Evolutionary conservation across 2,113 vertebrate genomes (phyloP).

Genomic region (Tupaia tana): DNA sequence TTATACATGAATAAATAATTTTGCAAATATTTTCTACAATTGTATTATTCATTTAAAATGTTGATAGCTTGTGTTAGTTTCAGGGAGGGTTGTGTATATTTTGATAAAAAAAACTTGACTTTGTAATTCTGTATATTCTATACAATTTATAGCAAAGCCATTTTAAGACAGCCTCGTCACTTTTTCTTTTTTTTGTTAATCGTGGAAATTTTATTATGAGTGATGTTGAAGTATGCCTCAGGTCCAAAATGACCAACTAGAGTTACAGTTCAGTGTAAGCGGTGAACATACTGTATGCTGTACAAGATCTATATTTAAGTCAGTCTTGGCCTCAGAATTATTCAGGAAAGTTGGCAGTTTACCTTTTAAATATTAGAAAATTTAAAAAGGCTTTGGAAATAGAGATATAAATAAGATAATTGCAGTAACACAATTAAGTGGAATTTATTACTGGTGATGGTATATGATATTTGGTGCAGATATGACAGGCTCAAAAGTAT

Average conservation of each 20-base stretch:
- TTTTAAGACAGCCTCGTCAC: constrained; percentile 88
- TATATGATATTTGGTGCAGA: not conserved
- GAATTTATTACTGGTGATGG: not conserved
- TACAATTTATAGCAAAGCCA: constrained; percentile 90
- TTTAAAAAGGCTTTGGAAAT: not conserved
- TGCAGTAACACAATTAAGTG: not conserved
- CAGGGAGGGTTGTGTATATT: constrained; percentile 89
- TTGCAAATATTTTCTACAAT: constrained; percentile 91
- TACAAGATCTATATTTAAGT: constrained; percentile 84
- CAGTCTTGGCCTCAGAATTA: constrained; percentile 15
- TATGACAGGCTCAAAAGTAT: not conserved
- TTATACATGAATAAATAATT: constrained; percentile 91
- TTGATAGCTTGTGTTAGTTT: constrained; percentile 88
- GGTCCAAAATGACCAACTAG: constrained; percentile 87
- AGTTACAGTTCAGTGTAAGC: constrained; percentile 84
- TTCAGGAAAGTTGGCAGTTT: not conserved
- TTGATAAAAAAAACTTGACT: constrained; percentile 87
- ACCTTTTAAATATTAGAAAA: not conserved
- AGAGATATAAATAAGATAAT: not conserved
- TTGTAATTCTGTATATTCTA: constrained; percentile 90
- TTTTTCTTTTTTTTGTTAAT: constrained; percentile 88
- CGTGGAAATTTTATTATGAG: constrained; percentile 86
- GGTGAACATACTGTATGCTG: constrained; percentile 85
- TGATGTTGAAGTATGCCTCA: constrained; percentile 84
- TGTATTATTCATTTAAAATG: constrained; percentile 87